phyloP scores from a whole-genome alignment of 2,797 vertebrate genomes.

The Glyptemys insculpta region DNA sequence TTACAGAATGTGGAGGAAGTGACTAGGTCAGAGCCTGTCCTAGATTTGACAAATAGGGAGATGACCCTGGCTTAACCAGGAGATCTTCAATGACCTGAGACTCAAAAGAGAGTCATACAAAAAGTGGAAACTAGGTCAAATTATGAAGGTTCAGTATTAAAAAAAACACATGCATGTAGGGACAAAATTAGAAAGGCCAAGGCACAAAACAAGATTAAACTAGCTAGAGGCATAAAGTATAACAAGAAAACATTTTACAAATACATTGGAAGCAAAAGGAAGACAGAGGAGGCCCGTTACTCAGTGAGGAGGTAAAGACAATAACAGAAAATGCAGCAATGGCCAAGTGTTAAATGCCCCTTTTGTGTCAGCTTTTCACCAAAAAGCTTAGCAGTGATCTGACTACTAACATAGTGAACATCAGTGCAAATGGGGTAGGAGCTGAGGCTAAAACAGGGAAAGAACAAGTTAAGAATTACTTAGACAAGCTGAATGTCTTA shows the following conservation, averaged over 20 bases:
- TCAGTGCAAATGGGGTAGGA: no score
- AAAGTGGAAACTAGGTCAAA: no score
- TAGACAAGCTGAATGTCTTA: background rate
- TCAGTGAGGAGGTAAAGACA: background rate
- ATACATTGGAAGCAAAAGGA: background rate
- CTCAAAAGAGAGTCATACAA: no score
- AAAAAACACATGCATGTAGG: background rate
- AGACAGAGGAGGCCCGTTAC: background rate
- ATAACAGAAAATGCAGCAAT: background rate
- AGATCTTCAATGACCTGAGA: no score
- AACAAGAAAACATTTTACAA: background rate
- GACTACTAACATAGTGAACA: background rate
- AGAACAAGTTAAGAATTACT: background rate
- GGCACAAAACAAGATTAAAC: background rate
- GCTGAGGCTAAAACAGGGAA: background rate
- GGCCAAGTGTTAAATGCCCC: background rate
- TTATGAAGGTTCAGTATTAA: no score
- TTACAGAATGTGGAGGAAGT: no score
- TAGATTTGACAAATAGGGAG: no score
- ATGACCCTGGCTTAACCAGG: no score
- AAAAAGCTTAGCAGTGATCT: background rate
- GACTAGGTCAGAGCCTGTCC: no score
- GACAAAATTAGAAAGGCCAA: background rate
- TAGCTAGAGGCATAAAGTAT: background rate
- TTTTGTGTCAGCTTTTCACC: background rate